Percentiles rank a stretch among this genome's conserved stretches.
Conservation (phyloP, 2,113 vertebrate species). For the Micronycteris hirsuta region DNA sequence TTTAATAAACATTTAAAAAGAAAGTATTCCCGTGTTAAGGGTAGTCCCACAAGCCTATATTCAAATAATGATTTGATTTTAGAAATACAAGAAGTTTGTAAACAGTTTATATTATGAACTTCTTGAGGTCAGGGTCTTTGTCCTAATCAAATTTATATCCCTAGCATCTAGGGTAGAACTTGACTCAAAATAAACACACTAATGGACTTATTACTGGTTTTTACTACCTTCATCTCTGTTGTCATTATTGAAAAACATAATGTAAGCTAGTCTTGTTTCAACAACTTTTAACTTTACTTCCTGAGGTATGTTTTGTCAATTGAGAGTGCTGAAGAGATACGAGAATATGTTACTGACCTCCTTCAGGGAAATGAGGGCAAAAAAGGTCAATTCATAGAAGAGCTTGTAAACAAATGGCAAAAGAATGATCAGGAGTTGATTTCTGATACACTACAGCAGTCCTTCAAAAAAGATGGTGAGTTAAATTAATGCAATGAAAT, state of each 20-base stretch:
- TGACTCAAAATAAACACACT: background rate
- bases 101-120: background rate
- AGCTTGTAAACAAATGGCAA: conserved; percentile 88
- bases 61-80: conserved; percentile 15
- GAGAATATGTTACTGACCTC: conserved; percentile 93
- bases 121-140: background rate
- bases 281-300: background rate
- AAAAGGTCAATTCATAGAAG: conserved; percentile 89
- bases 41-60: background rate
- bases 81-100: background rate
- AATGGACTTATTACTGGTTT: background rate
- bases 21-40: background rate
- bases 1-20: background rate
- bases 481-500: conserved; percentile 7
- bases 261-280: conserved; percentile 31
- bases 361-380: conserved; percentile 90
- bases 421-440: conserved; percentile 74
- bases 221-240: background rate
- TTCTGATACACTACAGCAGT: conserved; percentile 65
- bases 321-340: conserved; percentile 90
- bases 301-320: conserved; percentile 94
- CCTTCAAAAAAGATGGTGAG: conserved; percentile 82
- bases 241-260: conserved; percentile 14
- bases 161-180: background rate
- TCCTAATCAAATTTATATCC: background rate